These are phyloP conservation scores for Henricia sp. DNA, from an alignment of 53 echinoderm and acorn worm genomes.

Conservation along the genomic window DNA sequence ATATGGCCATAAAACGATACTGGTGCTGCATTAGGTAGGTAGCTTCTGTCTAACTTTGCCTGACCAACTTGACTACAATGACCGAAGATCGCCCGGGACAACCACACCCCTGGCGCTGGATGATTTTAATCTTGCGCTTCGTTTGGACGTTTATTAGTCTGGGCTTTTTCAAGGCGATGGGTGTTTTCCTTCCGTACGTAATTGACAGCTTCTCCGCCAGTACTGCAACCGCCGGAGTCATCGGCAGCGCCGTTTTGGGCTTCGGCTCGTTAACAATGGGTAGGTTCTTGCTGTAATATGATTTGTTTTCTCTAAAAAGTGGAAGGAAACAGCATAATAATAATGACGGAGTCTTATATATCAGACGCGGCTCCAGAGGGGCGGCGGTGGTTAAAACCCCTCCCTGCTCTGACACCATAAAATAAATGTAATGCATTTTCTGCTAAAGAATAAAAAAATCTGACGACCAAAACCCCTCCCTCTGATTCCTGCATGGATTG, in stretches of 20 bases:
- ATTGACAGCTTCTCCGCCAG: conserved; percentile 12
- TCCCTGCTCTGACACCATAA: neutral
- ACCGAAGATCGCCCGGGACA: too few species aligned
- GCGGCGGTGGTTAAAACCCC: neutral
- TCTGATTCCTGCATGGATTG: too few species aligned
- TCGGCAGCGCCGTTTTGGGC: neutral
- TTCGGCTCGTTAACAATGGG: neutral
- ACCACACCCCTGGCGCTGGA: neutral
- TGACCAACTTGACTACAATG: too few species aligned
- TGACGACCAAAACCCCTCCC: too few species aligned
- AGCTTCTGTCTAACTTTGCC: too few species aligned
- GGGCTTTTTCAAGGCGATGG: conserved; percentile 1
- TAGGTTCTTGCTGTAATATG: neutral
- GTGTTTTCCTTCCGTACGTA: conserved; percentile 2
- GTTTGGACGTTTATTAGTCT: neutral
- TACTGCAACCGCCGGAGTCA: neutral
- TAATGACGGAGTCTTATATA: neutral
- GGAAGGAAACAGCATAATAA: neutral
- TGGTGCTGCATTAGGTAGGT: too few species aligned
- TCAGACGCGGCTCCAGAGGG: neutral
- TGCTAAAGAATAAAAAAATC: too few species aligned
- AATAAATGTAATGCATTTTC: too few species aligned
- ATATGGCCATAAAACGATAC: too few species aligned
- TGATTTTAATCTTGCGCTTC: conserved; percentile 9
- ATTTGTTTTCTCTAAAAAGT: neutral